A percentile compares a stretch with the other conserved stretches of the same genome.
These are phyloP conservation scores for Dexiosoma caninum DNA, from an alignment of 2,888 invertebrate species.

Conservation along the genomic window DNA sequence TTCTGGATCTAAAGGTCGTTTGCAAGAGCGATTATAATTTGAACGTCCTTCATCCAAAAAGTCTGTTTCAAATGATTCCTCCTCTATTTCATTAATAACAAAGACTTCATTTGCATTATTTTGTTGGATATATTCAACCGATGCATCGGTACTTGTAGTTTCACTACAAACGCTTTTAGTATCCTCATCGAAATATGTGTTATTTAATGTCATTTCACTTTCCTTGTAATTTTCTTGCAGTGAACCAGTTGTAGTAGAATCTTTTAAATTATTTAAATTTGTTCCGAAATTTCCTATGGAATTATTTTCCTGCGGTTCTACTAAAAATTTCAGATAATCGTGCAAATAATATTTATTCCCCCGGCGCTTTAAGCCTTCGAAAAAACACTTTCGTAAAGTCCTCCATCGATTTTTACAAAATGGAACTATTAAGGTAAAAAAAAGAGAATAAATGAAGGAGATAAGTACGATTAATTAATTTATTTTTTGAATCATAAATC, in stretches of 20 bases:
- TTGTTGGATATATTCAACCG: neutral
- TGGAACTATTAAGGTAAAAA: constrained; percentile 65
- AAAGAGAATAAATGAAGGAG: too few relatives aligned
- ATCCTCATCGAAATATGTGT: neutral
- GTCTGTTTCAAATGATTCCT: neutral
- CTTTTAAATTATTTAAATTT: constrained; percentile 1
- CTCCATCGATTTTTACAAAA: constrained; percentile 73
- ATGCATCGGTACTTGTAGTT: constrained; percentile 52
- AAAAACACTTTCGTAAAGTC: constrained; percentile 69
- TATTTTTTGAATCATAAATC: too few relatives aligned
- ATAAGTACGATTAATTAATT: too few relatives aligned
- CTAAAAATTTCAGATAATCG: constrained; percentile 68
- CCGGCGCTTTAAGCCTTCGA: constrained; percentile 63
- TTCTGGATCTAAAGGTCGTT: constrained; percentile 53
- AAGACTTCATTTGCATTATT: constrained; percentile 54
- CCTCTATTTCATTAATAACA: constrained; percentile 61
- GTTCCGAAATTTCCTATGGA: neutral
- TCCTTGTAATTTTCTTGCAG: neutral
- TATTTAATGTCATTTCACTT: neutral
- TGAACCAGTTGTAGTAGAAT: neutral
- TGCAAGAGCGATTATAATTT: constrained; percentile 29
- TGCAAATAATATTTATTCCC: constrained; percentile 66
- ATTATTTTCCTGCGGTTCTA: constrained; percentile 40
- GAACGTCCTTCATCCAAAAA: neutral
- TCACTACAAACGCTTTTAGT: constrained; percentile 12